phyloP scores from a whole-genome alignment of 1,140 invertebrate species.

The Scaptomyza pallida region DNA sequence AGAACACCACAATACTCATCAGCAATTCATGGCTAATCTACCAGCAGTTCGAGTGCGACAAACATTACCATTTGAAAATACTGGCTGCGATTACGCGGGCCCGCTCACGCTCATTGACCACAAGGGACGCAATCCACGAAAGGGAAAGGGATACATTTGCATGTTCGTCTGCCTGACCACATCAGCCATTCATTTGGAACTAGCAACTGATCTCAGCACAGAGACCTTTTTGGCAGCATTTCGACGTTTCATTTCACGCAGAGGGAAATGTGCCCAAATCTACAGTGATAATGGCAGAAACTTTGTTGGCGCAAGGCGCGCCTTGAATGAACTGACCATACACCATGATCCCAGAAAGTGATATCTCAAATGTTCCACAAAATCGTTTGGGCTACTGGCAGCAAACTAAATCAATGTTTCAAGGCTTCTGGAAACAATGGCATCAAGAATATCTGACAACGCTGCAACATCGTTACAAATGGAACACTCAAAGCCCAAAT shows the following conservation, averaged over 20 bases:
- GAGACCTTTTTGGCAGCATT: background rate
- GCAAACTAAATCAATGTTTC: background rate
- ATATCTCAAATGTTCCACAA: too few relatives aligned
- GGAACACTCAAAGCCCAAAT: too few relatives aligned
- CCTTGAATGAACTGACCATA: too few relatives aligned
- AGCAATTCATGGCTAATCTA: background rate
- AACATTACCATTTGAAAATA: background rate
- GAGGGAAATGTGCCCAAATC: too few relatives aligned
- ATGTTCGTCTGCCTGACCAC: background rate
- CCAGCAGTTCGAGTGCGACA: background rate
- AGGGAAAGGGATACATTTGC: too few relatives aligned
- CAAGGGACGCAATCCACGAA: too few relatives aligned
- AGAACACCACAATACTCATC: background rate
- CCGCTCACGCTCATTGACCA: background rate
- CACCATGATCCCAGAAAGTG: too few relatives aligned
- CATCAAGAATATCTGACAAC: slow-evolving; percentile 9
- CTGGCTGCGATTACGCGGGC: too few relatives aligned
- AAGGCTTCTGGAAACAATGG: slow-evolving; percentile 13
- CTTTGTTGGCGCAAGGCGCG: too few relatives aligned
- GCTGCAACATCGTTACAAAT: too few relatives aligned
- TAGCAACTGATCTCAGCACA: background rate
- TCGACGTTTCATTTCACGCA: background rate
- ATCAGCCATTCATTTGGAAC: background rate
- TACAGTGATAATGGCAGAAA: too few relatives aligned
- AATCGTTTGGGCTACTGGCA: slow-evolving; percentile 2